Conservation (phyloP, 1,140 invertebrate species). For the Bombus sibiricus region DNA sequence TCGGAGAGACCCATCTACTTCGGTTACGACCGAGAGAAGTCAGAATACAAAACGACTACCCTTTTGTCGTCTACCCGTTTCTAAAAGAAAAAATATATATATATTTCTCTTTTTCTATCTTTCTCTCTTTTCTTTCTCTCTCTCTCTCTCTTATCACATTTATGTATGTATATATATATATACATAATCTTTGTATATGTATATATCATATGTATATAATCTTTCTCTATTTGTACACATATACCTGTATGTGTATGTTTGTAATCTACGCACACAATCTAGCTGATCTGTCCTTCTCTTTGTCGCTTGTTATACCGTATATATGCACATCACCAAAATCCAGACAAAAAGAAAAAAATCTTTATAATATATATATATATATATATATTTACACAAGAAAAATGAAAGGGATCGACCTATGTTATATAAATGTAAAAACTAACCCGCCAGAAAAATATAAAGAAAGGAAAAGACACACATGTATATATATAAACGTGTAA, state of each 20-base stretch:
- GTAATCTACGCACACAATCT: slow-evolving; percentile 62
- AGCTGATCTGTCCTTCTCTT: slow-evolving; percentile 54
- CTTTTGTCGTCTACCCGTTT: slow-evolving; percentile 36
- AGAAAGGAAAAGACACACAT: slow-evolving; percentile 43
- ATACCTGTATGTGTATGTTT: slow-evolving; percentile 44
- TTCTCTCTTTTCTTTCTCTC: neutral
- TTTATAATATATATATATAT: slow-evolving; percentile 18
- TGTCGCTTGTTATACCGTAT: slow-evolving; percentile 38
- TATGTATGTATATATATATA: slow-evolving; percentile 31
- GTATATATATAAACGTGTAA: slow-evolving; percentile 12
- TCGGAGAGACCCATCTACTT: slow-evolving; percentile 1
- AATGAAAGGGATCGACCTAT: slow-evolving; percentile 12
- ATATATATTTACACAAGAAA: slow-evolving; percentile 50
- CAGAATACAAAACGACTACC: slow-evolving; percentile 23
- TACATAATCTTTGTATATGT: too few species aligned
- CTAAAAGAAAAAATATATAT: slow-evolving; percentile 52
- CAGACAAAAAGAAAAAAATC: slow-evolving; percentile 41
- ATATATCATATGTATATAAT: slow-evolving; percentile 40
- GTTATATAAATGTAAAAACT: slow-evolving; percentile 2
- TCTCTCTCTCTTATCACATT: slow-evolving; percentile 39
- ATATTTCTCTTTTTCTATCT: slow-evolving; percentile 43
- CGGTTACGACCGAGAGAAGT: slow-evolving; percentile 25
- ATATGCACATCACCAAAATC: slow-evolving; percentile 55
- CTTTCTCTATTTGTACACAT: slow-evolving; percentile 29
- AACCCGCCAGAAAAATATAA: slow-evolving; percentile 16